A percentile compares a stretch with the other conserved stretches of the same genome.
These are phyloP conservation scores for Drosophila leonis DNA, from an alignment of 2,888 invertebrate genomes.

Conservation along the genomic window DNA sequence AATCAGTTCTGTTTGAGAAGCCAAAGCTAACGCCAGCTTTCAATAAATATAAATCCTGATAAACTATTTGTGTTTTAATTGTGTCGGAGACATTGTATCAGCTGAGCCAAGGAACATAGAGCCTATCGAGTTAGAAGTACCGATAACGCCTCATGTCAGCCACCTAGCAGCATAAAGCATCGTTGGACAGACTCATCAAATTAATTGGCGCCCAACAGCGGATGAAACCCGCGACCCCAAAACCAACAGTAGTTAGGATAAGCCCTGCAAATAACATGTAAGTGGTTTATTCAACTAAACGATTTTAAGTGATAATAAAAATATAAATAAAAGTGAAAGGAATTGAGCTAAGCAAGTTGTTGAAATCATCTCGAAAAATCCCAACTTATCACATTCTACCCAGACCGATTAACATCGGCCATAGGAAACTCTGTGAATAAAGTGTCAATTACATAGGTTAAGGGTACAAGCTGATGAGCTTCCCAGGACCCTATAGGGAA, in stretches of 20 bases:
- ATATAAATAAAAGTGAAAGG: too few relatives aligned
- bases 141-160: too few relatives aligned
- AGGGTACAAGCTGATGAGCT: slow-evolving; percentile 5
- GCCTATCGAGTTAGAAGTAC: too few relatives aligned
- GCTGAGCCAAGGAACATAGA: too few relatives aligned
- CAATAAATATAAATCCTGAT: slow-evolving; percentile 4
- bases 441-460: slow-evolving; percentile 1
- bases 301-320: not conserved
- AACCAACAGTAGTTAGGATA: slow-evolving; percentile 1
- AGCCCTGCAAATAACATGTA: slow-evolving; percentile 3
- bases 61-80: too few relatives aligned
- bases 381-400: slow-evolving; percentile 1
- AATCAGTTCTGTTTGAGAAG: not conserved
- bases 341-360: slow-evolving; percentile 5
- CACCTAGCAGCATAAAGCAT: too few relatives aligned
- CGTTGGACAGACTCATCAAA: too few relatives aligned
- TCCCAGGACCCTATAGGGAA: slow-evolving; percentile 1
- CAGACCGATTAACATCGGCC: slow-evolving; percentile 1
- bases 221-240: slow-evolving; percentile 1
- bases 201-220: not conserved
- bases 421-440: slow-evolving; percentile 1
- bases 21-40: not conserved
- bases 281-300: not conserved
- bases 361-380: not conserved
- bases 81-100: too few relatives aligned